Conservation (phyloP, 2,888 invertebrate genomes). For the Eustalomyia histrio region DNA sequence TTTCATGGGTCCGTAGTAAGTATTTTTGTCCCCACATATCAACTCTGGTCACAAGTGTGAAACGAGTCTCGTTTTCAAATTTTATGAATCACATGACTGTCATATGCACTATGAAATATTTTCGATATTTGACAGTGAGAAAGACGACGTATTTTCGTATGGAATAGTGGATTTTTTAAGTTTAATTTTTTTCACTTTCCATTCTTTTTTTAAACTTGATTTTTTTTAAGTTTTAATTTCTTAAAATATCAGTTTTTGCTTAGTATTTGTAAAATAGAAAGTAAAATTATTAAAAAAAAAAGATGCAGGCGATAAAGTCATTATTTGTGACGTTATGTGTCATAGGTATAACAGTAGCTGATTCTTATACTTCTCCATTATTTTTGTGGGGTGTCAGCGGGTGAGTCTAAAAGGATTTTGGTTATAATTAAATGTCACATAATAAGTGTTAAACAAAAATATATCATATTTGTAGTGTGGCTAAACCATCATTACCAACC, state of each 20-base stretch:
- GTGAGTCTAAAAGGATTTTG: slow-evolving; percentile 69
- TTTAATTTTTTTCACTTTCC: slow-evolving; percentile 42
- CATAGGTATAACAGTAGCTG: slow-evolving; percentile 74
- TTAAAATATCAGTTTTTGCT: slow-evolving; percentile 41
- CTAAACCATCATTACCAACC: slow-evolving; percentile 72
- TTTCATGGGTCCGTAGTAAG: too few relatives aligned
- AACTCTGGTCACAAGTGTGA: slow-evolving; percentile 10
- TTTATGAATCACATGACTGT: slow-evolving; percentile 77
- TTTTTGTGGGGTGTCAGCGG: slow-evolving; percentile 81
- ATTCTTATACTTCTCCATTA: slow-evolving; percentile 80
- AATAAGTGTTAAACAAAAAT: neutral
- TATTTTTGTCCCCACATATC: neutral
- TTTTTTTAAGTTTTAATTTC: slow-evolving; percentile 71
- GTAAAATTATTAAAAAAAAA: slow-evolving; percentile 17
- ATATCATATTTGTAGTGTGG: slow-evolving; percentile 64
- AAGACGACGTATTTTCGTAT: slow-evolving; percentile 68
- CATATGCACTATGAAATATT: slow-evolving; percentile 74
- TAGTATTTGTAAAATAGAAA: slow-evolving; percentile 46
- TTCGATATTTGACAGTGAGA: slow-evolving; percentile 75
- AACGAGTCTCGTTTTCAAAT: slow-evolving; percentile 47
- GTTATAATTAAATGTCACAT: neutral
- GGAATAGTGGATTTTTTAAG: slow-evolving; percentile 60
- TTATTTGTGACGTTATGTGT: slow-evolving; percentile 73
- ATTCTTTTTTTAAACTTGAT: slow-evolving; percentile 66
- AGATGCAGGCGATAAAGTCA: slow-evolving; percentile 68